A percentile compares a stretch with the other conserved stretches of the same genome.
phyloP scores from a whole-genome alignment of 30 jellyfish, hydroid and myxozoan species.

The Mastigias papua region DNA sequence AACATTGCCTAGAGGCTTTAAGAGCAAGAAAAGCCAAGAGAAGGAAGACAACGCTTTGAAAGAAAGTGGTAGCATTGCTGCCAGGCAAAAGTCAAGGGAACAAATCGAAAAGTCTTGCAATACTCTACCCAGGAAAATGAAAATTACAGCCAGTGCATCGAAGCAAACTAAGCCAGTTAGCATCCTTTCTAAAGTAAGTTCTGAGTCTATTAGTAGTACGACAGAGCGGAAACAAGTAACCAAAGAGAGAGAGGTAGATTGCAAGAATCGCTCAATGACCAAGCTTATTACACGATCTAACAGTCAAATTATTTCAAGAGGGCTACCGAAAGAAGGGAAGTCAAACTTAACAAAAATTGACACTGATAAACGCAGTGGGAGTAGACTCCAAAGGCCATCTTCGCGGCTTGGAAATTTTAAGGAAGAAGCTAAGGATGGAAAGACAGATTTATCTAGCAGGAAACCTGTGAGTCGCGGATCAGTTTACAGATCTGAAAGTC shows the following conservation, averaged over 20 bases:
- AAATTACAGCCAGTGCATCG: background rate
- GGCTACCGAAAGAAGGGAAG: background rate
- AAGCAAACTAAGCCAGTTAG: conserved; percentile 20
- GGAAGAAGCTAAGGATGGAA: background rate
- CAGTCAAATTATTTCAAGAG: conserved; percentile 9
- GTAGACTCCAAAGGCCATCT: conserved; percentile 9
- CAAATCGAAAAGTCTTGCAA: conserved; percentile 1
- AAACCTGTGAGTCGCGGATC: conserved; percentile 34
- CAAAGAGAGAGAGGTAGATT: background rate
- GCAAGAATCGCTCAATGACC: background rate
- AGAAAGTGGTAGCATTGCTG: background rate
- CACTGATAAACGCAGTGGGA: background rate
- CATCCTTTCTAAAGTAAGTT: conserved; percentile 2
- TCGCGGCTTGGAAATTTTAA: conserved; percentile 33
- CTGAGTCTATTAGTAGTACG: background rate
- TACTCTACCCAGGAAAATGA: conserved; percentile 38
- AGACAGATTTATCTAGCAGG: background rate
- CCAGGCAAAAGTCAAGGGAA: conserved; percentile 3
- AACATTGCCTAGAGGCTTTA: conserved; percentile 35
- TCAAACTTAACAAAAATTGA: background rate
- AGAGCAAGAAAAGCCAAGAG: background rate
- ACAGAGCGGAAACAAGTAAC: background rate
- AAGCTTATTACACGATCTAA: conserved; percentile 19
- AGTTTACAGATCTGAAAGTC: conserved; percentile 1
- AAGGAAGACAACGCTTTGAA: background rate